These are phyloP conservation scores for Sciaenops ocellatus DNA, from an alignment of 2,797 vertebrate species.

Conservation along the genomic window DNA sequence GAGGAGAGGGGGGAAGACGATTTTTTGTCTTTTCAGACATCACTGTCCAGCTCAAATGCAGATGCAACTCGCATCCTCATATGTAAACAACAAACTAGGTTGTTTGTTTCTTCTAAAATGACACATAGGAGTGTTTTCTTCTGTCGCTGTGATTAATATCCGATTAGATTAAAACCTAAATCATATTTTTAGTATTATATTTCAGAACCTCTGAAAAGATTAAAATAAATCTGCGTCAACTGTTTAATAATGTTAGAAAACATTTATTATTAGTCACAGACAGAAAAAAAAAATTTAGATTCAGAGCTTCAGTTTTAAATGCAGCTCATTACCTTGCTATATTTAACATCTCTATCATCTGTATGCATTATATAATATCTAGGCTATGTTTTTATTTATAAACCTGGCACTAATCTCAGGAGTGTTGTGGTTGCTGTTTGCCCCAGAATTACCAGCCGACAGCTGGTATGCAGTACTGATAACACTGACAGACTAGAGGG, in stretches of 20 bases:
- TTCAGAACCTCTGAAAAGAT: neutral
- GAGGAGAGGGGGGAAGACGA: neutral
- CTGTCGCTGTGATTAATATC: neutral
- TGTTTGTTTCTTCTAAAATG: neutral
- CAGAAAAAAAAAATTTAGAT: neutral
- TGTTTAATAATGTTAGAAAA: neutral
- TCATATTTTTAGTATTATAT: neutral
- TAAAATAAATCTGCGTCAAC: too few relatives aligned
- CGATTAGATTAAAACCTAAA: too few relatives aligned
- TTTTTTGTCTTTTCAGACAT: neutral
- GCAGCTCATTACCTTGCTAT: neutral
- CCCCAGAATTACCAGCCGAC: conserved; percentile 7
- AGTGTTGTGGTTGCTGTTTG: conserved; percentile 17
- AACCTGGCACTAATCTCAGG: conserved; percentile 13
- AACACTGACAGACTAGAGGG: neutral
- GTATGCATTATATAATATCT: conserved; percentile 31
- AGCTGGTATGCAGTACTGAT: neutral
- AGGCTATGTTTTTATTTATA: conserved; percentile 28
- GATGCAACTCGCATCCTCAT: neutral
- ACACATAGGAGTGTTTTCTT: neutral
- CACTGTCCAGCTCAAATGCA: neutral
- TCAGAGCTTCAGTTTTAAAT: neutral
- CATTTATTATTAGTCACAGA: neutral
- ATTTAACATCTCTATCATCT: conserved; percentile 28
- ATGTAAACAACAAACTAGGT: neutral